Conservation (phyloP, 1,140 invertebrate species). For the Penaeus vannamei region DNA sequence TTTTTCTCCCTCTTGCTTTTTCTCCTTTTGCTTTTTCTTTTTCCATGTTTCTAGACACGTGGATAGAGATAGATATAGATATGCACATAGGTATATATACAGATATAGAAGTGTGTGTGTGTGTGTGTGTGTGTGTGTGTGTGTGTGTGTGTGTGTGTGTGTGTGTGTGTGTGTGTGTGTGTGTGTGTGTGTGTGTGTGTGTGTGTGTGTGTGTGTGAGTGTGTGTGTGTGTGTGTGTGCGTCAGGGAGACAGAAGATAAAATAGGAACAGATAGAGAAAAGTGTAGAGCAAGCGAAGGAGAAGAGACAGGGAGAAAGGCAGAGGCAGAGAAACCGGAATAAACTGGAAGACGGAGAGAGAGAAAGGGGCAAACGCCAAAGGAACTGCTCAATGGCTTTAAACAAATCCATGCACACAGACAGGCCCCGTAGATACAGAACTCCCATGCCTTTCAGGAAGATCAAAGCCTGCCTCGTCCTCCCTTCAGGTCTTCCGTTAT, state of each 20-base stretch:
- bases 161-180: no score
- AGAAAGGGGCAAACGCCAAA: background rate
- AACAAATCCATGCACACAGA: background rate
- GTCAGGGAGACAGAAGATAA: background rate
- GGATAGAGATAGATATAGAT: no score
- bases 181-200: background rate
- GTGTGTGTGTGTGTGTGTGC: background rate
- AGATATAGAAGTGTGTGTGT: background rate
- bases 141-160: no score
- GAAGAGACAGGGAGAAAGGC: slow-evolving; percentile 1
- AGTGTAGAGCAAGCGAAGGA: background rate
- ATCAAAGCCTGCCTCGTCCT: no score
- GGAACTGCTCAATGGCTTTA: background rate
- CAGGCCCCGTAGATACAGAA: no score
- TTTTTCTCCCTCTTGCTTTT: no score
- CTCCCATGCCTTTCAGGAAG: no score
- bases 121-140: background rate
- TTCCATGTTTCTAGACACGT: no score
- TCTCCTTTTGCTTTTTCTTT: no score
- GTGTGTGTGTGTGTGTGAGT: background rate
- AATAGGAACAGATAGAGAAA: background rate
- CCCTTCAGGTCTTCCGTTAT: no score
- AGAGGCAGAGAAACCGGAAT: background rate
- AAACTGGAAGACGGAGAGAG: background rate
- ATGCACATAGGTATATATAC: background rate